Percentiles rank a stretch among this genome's conserved stretches.
Conservation (phyloP, 2,113 vertebrate genomes). For the Aramus guarauna region DNA sequence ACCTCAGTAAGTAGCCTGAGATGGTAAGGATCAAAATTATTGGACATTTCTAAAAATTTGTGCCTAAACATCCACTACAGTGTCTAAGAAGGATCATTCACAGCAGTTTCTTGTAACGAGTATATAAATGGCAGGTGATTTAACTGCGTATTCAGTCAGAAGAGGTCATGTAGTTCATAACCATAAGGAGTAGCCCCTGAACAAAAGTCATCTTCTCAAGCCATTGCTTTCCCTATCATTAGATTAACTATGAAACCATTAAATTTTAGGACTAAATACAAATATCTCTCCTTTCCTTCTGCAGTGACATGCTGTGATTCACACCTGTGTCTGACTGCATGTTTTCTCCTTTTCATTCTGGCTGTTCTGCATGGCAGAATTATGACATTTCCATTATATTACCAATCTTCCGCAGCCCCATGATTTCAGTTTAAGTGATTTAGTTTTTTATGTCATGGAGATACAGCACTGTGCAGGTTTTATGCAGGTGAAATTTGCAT, state of each 20-base stretch:
- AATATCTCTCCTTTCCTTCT: background rate
- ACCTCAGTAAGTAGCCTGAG: background rate
- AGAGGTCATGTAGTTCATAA: background rate
- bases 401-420: background rate
- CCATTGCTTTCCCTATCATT: background rate
- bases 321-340: background rate
- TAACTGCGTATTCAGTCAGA: background rate
- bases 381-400: background rate
- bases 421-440: background rate
- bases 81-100: background rate
- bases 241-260: background rate
- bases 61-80: background rate
- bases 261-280: background rate
- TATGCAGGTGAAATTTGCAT: background rate
- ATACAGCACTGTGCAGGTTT: background rate
- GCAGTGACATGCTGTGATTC: background rate
- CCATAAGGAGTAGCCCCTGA: background rate
- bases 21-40: background rate
- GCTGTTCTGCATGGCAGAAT: background rate
- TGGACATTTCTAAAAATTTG: background rate
- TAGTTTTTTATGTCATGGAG: background rate
- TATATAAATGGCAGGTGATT: background rate
- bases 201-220: background rate
- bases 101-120: background rate
- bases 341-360: background rate